Percentiles rank a stretch among this genome's conserved stretches.
Evolutionary conservation across 2,113 vertebrate genomes (phyloP).

Genomic region (Struthidea cinerea): DNA sequence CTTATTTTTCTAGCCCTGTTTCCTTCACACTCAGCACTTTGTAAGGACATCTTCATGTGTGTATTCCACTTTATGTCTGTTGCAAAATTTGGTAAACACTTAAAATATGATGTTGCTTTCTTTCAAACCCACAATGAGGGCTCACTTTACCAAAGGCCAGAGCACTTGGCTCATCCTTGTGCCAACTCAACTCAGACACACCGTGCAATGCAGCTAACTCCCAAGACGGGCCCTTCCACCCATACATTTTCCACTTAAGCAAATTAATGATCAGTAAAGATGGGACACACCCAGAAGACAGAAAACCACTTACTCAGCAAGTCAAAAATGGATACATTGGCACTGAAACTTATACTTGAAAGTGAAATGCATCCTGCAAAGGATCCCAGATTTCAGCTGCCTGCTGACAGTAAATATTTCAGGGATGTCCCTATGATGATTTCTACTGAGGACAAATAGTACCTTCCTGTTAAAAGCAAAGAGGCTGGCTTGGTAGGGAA

Average conservation of each 20-base stretch:
- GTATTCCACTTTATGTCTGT: neutral
- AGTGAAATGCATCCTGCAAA: constrained; percentile 19
- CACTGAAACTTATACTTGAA: constrained; percentile 33
- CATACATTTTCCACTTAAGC: constrained; percentile 52
- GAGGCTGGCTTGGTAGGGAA: neutral
- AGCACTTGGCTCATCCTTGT: neutral
- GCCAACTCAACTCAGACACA: constrained; percentile 30
- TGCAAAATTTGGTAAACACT: constrained; percentile 49
- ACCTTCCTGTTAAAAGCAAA: neutral
- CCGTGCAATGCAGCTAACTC: neutral
- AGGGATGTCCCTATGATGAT: neutral
- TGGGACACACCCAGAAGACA: constrained; percentile 39
- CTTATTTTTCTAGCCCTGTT: constrained; percentile 7
- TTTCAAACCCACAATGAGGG: constrained; percentile 50
- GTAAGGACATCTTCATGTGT: neutral
- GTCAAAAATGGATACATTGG: constrained; percentile 50
- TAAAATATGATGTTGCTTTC: constrained; percentile 22
- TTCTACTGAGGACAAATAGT: constrained; percentile 12
- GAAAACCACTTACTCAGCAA: constrained; percentile 53
- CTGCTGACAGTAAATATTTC: constrained; percentile 15
- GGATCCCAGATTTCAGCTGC: neutral
- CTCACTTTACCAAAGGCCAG: constrained; percentile 28
- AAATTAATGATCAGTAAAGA: constrained; percentile 59
- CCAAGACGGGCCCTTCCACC: constrained; percentile 26
- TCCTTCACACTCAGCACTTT: constrained; percentile 30